Evolutionary conservation across 1,140 invertebrate genomes (phyloP).

Genomic region (Camponotus vicinus): DNA sequence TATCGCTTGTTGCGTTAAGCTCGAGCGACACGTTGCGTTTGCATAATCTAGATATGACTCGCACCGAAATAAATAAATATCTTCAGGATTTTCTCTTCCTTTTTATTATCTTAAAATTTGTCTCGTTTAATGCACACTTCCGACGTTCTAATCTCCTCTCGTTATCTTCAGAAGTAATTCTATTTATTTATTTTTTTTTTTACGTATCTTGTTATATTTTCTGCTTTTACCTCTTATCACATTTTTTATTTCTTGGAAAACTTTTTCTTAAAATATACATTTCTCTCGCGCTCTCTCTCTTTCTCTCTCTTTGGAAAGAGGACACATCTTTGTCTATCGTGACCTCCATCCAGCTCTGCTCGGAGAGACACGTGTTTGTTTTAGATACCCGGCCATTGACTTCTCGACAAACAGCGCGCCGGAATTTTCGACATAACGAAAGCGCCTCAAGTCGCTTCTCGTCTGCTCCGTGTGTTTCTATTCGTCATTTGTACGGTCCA

Average conservation of each 20-base stretch:
- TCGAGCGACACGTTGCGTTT: background rate
- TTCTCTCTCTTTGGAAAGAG: background rate
- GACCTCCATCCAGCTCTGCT: conserved; percentile 53
- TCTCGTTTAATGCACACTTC: too few relatives aligned
- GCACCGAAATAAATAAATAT: background rate
- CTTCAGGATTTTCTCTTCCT: conserved; percentile 25
- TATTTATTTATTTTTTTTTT: conserved; percentile 13
- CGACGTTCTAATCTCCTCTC: background rate
- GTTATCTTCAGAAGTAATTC: background rate
- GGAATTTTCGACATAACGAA: conserved; percentile 72
- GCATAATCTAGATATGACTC: background rate
- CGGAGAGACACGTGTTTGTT: conserved; percentile 83
- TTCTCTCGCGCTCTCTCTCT: conserved; percentile 8
- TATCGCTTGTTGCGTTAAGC: background rate
- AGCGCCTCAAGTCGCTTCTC: conserved; percentile 11
- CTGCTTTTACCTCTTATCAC: background rate
- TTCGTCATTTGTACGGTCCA: background rate
- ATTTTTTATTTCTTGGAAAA: background rate
- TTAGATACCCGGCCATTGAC: conserved; percentile 85
- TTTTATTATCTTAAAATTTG: conserved; percentile 10
- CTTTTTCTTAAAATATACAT: background rate
- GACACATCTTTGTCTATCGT: conserved; percentile 63
- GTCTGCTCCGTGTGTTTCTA: conserved; percentile 10
- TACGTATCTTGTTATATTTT: background rate
- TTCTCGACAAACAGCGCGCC: conserved; percentile 76